Base-by-base conservation (phyloP, 2,113 vertebrate genomes). In the Ctenodactylus gundi region DNA sequence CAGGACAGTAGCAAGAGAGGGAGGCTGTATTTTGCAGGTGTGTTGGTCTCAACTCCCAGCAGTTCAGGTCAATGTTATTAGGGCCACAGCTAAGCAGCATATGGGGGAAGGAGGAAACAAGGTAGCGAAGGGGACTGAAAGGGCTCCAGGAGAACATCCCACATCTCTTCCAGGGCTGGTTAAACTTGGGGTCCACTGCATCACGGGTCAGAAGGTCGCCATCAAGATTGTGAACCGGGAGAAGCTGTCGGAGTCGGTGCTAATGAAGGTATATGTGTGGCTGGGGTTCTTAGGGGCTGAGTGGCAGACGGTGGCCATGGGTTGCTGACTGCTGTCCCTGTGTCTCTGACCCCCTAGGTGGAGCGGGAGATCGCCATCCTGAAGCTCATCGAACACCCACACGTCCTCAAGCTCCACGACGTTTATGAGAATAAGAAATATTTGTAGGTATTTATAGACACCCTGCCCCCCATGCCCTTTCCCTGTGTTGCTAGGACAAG, bases 341-440 rank as follows among this genome's bases (percentile, higher is more conserved):
- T 34, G 44, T 29, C 27, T 10, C 25, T 0, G 4, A 6, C 1
- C 64, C 92, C 84, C 27, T 96, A 99, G 99, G 99, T 99, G 97
- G 99, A 99, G 95, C 98, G 99, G 96, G 99, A 99, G 98, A 99
- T 99, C 90, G 99, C 99, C 96, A 99, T 99, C 97, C 98, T 99
- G 97, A 99, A 99, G 96, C 98, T 99, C 97, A 99, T 99, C 2
- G 99, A 99, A 96, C 99, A 99, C 97, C 99, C 99, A 0, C 99
- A 99, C 36, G 99, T 99, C 91, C 98, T 99, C 98, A 99, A 99
- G 97, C 98, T 99, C 96, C 99, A 99, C 78, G 99, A 99, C 53
- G 99, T 99, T 97, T 99, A 99, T 91, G 99, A 99, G 98, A 99
- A 99, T 98, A 99, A 99, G 98, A 99, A 99, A 98, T 99, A 99